phyloP scores from a whole-genome alignment of 2,113 vertebrate genomes.

The Corythoichthys haematopterus region DNA sequence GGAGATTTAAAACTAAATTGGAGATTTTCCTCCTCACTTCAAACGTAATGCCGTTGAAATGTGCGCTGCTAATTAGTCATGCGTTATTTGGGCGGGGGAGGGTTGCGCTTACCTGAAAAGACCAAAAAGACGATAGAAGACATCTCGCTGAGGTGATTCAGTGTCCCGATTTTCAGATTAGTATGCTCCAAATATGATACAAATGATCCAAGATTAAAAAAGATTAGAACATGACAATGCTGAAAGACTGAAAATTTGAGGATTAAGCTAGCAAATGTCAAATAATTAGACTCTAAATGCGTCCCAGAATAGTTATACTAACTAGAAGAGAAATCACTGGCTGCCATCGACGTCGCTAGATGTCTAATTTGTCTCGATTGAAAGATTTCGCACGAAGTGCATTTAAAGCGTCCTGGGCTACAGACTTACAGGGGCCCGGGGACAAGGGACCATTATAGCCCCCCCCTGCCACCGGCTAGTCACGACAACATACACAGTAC shows the following conservation, averaged over 20 bases:
- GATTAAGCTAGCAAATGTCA: slow-evolving; percentile 32
- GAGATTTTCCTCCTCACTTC: slow-evolving; percentile 70
- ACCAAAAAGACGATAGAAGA: slow-evolving; percentile 36
- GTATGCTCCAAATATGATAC: slow-evolving; percentile 33
- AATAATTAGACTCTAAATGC: slow-evolving; percentile 30
- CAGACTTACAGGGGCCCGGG: too few relatives aligned
- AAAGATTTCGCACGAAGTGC: too few relatives aligned
- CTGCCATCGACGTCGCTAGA: too few relatives aligned
- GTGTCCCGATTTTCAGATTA: slow-evolving; percentile 30
- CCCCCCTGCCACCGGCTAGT: too few relatives aligned
- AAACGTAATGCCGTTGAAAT: slow-evolving; percentile 57
- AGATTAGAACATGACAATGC: slow-evolving; percentile 18
- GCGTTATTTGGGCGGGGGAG: slow-evolving; percentile 51
- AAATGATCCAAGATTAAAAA: slow-evolving; percentile 27
- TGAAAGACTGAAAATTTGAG: slow-evolving; percentile 2
- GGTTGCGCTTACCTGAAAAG: slow-evolving; percentile 26
- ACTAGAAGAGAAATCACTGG: too few relatives aligned
- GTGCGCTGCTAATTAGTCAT: slow-evolving; percentile 51
- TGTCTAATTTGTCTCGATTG: too few relatives aligned
- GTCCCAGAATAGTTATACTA: too few relatives aligned
- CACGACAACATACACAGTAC: too few relatives aligned
- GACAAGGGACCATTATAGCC: too few relatives aligned
- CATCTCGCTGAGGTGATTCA: slow-evolving; percentile 22
- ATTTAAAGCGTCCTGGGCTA: too few relatives aligned
- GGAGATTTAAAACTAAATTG: slow-evolving; percentile 55